Conservation (phyloP, 2,888 invertebrate species). For the Pegoplata infirma region DNA sequence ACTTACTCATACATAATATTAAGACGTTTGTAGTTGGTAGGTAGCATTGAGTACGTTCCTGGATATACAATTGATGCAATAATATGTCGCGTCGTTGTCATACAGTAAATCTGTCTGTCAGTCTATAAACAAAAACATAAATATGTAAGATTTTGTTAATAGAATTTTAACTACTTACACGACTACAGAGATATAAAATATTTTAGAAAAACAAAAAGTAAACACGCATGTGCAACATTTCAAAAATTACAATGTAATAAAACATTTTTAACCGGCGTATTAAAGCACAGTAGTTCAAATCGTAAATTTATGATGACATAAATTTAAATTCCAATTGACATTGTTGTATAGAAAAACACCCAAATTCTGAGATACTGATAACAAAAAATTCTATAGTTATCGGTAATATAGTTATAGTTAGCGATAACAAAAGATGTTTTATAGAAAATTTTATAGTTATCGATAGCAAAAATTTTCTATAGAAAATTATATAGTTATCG, state of each 20-base stretch:
- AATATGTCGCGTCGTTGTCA: constrained; percentile 5
- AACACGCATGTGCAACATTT: neutral
- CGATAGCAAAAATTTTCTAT: too few species aligned
- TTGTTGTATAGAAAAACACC: too few species aligned
- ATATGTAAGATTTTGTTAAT: neutral
- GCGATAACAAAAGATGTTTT: too few species aligned
- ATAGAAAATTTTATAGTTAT: too few species aligned
- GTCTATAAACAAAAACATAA: neutral
- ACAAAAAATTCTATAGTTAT: too few species aligned
- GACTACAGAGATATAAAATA: neutral
- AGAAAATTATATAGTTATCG: too few species aligned
- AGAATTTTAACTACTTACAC: neutral
- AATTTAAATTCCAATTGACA: too few species aligned
- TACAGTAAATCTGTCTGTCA: neutral
- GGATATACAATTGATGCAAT: constrained; percentile 34
- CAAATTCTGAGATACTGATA: too few species aligned
- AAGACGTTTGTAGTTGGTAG: neutral
- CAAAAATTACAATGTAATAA: neutral
- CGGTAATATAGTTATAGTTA: too few species aligned
- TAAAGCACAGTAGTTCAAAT: neutral
- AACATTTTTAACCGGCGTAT: neutral
- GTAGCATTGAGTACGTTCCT: neutral
- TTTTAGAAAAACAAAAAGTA: neutral
- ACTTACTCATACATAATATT: neutral
- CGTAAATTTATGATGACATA: too few species aligned